These are phyloP conservation scores for Mnemiopsis leidyi DNA, from an alignment of 37 sponge, comb jelly and placozoan species.

Conservation along the genomic window DNA sequence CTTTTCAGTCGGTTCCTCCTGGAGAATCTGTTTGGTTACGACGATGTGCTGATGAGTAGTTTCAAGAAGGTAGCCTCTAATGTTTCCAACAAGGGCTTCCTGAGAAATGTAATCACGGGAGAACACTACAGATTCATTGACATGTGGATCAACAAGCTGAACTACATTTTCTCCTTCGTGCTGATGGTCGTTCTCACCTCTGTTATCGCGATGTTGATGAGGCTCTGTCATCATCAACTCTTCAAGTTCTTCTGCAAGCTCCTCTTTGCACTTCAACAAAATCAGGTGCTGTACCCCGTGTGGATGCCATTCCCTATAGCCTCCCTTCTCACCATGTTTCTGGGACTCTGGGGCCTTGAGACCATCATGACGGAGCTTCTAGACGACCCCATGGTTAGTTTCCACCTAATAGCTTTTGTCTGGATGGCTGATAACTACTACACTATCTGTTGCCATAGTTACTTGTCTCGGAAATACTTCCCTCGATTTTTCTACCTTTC, in stretches of 20 bases:
- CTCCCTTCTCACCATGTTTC: slow-evolving; percentile 22
- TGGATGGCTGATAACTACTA: slow-evolving; percentile 61
- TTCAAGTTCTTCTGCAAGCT: slow-evolving; percentile 60
- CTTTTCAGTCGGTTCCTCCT: slow-evolving; percentile 34
- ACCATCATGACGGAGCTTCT: slow-evolving; percentile 56
- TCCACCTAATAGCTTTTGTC: slow-evolving; percentile 35
- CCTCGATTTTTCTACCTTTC: slow-evolving; percentile 38
- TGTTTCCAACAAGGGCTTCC: slow-evolving; percentile 28
- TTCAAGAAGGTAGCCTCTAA: slow-evolving; percentile 1
- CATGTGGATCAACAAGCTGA: slow-evolving; percentile 51
- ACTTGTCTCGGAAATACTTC: slow-evolving; percentile 37
- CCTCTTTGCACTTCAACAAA: neutral
- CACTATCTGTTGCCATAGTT: slow-evolving; percentile 43
- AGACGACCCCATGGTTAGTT: slow-evolving; percentile 46
- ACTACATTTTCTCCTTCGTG: slow-evolving; percentile 3
- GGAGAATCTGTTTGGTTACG: slow-evolving; percentile 47
- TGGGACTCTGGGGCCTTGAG: slow-evolving; percentile 37
- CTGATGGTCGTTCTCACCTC: slow-evolving; percentile 4
- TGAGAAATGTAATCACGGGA: slow-evolving; percentile 8
- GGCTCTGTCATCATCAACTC: slow-evolving; percentile 56
- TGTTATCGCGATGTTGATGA: slow-evolving; percentile 34
- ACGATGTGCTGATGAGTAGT: slow-evolving; percentile 47
- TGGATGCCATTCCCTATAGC: slow-evolving; percentile 55
- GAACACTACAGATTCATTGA: slow-evolving; percentile 35
- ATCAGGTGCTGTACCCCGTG: slow-evolving; percentile 26